Conservation (phyloP, 2,113 vertebrate genomes). For the Dicaeum eximium region DNA sequence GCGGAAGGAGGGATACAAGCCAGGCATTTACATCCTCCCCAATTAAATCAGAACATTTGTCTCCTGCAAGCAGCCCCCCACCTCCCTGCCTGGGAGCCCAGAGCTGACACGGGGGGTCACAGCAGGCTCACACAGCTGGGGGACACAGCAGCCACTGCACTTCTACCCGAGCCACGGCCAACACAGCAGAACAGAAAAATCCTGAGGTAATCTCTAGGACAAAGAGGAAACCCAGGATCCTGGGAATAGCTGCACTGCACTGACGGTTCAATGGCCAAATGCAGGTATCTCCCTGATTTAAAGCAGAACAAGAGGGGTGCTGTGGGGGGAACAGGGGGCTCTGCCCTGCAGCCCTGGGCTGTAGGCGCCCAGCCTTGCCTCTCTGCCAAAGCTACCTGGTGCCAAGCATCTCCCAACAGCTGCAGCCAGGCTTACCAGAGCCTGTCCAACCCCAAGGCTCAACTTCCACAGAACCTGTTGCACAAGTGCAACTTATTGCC, state of each 20-base stretch:
- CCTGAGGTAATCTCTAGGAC: neutral
- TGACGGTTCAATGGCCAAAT: neutral
- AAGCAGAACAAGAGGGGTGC: neutral
- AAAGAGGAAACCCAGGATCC: neutral
- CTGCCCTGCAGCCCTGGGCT: neutral
- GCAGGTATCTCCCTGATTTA: neutral
- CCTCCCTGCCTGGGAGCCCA: neutral
- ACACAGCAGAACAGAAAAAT: neutral
- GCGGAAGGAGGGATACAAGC: neutral
- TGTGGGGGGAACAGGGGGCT: accelerated
- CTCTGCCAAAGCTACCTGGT: neutral
- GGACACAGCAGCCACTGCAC: neutral
- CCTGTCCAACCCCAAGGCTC: neutral
- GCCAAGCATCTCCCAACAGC: neutral
- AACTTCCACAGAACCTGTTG: slow-evolving; percentile 30
- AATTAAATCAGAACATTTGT: neutral
- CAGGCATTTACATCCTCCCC: too few species aligned
- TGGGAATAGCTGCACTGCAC: neutral
- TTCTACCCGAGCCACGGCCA: neutral
- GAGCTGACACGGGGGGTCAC: neutral
- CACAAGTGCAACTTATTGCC: neutral
- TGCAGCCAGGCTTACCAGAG: neutral
- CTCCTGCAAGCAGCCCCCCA: neutral
- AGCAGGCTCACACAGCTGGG: neutral
- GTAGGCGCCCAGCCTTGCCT: neutral